Conservation (phyloP, 2,888 invertebrate genomes). For the Exephanes ischioxanthus region DNA sequence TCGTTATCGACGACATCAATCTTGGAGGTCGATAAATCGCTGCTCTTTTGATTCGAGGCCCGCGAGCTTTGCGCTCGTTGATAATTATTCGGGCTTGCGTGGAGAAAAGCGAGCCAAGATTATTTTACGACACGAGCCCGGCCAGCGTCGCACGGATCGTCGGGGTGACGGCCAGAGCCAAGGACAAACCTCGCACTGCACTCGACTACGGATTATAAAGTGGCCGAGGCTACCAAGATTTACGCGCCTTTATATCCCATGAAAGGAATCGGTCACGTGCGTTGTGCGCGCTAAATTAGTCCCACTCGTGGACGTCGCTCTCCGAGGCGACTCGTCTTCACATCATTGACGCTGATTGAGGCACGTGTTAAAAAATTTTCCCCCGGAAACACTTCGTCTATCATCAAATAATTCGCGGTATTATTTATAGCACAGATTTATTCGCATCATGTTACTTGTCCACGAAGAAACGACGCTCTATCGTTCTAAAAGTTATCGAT, state of each 20-base stretch:
- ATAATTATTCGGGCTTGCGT: background rate
- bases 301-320: conserved; percentile 55
- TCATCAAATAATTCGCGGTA: conserved; percentile 38
- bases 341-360: conserved; percentile 77
- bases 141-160: conserved; percentile 6
- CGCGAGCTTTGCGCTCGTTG: background rate
- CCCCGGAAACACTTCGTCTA: conserved; percentile 25
- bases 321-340: conserved; percentile 65
- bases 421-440: conserved; percentile 16
- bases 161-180: conserved; percentile 15
- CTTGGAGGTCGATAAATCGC: background rate
- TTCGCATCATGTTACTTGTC: background rate
- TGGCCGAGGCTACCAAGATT: conserved; percentile 67
- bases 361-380: conserved; percentile 38
- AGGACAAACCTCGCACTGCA: conserved; percentile 15
- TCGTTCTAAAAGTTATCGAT: background rate
- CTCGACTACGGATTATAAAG: conserved; percentile 39
- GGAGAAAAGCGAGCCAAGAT: conserved; percentile 13
- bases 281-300: conserved; percentile 68
- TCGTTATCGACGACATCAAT: background rate
- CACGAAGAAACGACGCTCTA: background rate
- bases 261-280: conserved; percentile 70
- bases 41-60: background rate
- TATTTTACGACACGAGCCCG: conserved; percentile 19
- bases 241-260: conserved; percentile 64